Evolutionary conservation across 1,140 invertebrate genomes (phyloP).

Genomic region (Anadara kagoshimensis): DNA sequence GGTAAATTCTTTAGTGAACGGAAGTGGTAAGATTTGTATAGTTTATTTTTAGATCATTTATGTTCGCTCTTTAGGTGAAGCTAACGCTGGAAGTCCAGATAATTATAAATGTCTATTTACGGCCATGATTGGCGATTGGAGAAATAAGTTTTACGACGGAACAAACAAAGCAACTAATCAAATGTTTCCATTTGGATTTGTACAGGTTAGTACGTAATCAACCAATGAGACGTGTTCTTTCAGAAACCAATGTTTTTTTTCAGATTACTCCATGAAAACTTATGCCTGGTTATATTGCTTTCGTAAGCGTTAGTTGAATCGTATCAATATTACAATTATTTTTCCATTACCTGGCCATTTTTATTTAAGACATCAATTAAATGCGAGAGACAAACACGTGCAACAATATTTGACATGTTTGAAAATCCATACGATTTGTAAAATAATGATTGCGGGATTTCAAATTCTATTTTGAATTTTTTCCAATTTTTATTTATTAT

Average conservation of each 20-base stretch:
- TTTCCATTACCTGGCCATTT: too few relatives aligned
- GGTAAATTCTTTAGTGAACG: too few relatives aligned
- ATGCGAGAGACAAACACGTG: too few relatives aligned
- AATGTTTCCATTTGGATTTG: constrained; percentile 70
- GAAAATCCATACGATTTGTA: neutral
- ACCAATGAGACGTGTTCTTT: neutral
- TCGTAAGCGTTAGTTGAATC: too few relatives aligned
- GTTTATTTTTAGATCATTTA: too few relatives aligned
- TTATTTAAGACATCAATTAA: too few relatives aligned
- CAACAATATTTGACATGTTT: too few relatives aligned
- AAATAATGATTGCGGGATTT: neutral
- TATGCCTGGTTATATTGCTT: too few relatives aligned
- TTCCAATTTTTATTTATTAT: neutral
- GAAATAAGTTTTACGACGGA: constrained; percentile 48
- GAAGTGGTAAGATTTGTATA: too few relatives aligned
- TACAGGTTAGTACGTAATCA: constrained; percentile 54
- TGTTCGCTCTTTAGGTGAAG: constrained; percentile 48
- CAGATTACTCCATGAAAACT: too few relatives aligned
- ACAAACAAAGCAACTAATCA: constrained; percentile 49
- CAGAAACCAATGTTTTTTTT: neutral
- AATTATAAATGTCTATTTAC: constrained; percentile 65
- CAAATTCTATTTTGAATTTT: neutral
- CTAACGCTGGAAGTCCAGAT: constrained; percentile 45
- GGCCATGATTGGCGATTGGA: constrained; percentile 66
- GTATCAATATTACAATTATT: too few relatives aligned